Percentiles rank a stretch among this genome's conserved stretches.
Evolutionary conservation across 2,113 vertebrate species (phyloP).

Genomic region (Regulus satrapa): DNA sequence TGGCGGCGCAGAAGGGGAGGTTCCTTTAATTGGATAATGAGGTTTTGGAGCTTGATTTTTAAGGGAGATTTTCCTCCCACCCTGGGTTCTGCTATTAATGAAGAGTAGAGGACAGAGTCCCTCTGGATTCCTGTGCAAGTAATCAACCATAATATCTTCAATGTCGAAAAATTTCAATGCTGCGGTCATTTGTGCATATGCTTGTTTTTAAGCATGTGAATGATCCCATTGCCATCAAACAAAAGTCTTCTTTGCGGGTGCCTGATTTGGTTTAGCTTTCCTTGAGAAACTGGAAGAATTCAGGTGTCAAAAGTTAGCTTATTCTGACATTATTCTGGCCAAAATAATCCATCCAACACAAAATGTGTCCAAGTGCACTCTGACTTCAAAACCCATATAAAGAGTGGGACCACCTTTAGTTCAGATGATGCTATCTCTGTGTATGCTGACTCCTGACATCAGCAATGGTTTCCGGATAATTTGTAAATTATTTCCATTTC

Average conservation of each 20-base stretch:
- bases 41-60: neutral
- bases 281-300: neutral
- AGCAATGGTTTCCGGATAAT: neutral
- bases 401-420: neutral
- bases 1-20: neutral
- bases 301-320: neutral
- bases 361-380: neutral
- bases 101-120: neutral
- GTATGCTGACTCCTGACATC: neutral
- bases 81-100: accelerated
- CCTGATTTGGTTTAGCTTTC: neutral
- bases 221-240: neutral
- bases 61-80: neutral
- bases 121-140: neutral
- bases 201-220: neutral
- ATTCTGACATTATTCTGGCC: neutral
- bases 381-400: neutral
- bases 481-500: neutral
- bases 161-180: neutral
- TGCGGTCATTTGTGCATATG: neutral
- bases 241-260: neutral
- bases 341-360: neutral
- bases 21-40: neutral
- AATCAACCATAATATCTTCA: neutral
- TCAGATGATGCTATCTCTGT: neutral